Percentiles rank a stretch among this genome's conserved stretches.
phyloP scores from a whole-genome alignment of 2,888 invertebrate species.

The Apodemia mormo region DNA sequence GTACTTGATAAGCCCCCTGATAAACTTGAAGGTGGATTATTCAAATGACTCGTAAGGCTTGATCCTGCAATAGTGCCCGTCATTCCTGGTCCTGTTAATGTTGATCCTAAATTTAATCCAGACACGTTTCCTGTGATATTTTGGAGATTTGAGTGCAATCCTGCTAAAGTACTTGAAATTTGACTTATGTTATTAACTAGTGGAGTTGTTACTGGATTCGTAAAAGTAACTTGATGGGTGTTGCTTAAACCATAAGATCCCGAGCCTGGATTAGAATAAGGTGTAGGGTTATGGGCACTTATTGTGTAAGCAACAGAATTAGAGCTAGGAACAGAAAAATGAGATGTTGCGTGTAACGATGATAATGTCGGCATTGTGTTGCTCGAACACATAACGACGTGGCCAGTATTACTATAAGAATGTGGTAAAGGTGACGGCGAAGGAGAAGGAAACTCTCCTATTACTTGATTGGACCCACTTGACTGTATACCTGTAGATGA shows the following conservation, averaged over 20 bases:
- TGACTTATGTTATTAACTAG: constrained; percentile 76
- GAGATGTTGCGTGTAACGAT: constrained; percentile 71
- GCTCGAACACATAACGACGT: constrained; percentile 81
- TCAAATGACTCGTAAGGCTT: constrained; percentile 70
- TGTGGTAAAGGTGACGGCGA: constrained; percentile 82
- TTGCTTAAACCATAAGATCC: constrained; percentile 72
- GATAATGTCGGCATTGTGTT: constrained; percentile 84
- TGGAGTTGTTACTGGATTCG: constrained; percentile 74
- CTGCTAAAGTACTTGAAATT: constrained; percentile 73
- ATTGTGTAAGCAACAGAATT: constrained; percentile 77
- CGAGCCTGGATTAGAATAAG: constrained; percentile 77
- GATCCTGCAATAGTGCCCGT: constrained; percentile 75
- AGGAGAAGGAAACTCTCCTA: constrained; percentile 85
- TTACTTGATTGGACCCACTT: constrained; percentile 86
- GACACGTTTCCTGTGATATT: constrained; percentile 70
- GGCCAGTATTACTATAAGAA: constrained; percentile 73
- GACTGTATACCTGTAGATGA: constrained; percentile 79
- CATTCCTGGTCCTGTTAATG: constrained; percentile 70
- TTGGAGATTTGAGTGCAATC: constrained; percentile 73
- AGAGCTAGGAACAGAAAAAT: constrained; percentile 72
- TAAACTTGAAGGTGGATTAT: constrained; percentile 70
- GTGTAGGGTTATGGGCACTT: constrained; percentile 75
- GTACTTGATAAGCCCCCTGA: constrained; percentile 68
- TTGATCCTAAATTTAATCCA: constrained; percentile 66
- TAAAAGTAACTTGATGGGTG: constrained; percentile 78